Percentiles rank a stretch among this genome's conserved stretches.
phyloP scores from a whole-genome alignment of 2,888 invertebrate genomes.

The Chirona hameri region DNA sequence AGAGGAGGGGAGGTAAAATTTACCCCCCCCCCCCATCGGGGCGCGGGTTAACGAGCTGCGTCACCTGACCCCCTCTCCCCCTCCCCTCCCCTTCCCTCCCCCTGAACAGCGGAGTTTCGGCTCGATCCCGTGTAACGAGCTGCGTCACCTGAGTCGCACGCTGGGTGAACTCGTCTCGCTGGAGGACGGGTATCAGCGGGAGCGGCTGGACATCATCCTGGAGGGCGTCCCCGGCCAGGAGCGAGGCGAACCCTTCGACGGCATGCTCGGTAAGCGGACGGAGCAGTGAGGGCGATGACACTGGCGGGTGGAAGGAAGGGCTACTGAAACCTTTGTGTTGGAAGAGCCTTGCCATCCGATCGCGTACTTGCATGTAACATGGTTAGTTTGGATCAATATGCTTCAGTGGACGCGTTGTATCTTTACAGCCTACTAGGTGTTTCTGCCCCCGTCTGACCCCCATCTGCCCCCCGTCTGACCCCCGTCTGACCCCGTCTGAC shows the following conservation, averaged over 20 bases:
- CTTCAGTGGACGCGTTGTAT: too few relatives aligned
- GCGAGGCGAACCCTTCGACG: conserved; percentile 40
- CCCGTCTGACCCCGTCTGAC: too few relatives aligned
- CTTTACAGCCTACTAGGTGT: too few relatives aligned
- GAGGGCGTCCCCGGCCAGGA: conserved; percentile 47
- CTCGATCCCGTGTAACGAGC: background rate
- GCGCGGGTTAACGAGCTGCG: too few relatives aligned
- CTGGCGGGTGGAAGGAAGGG: conserved; percentile 43
- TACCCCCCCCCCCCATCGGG: too few relatives aligned
- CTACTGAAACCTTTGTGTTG: background rate
- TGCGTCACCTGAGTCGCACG: background rate
- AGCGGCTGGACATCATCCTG: conserved; percentile 44
- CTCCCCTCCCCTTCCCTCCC: background rate
- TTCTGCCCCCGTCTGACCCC: background rate
- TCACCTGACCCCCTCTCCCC: too few relatives aligned
- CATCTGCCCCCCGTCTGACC: too few relatives aligned
- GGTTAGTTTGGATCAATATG: too few relatives aligned
- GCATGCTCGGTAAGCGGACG: conserved; percentile 46
- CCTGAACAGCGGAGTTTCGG: background rate
- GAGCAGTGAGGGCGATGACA: conserved; percentile 47
- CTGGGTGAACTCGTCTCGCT: background rate
- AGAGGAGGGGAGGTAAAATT: too few relatives aligned
- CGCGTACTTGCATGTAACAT: too few relatives aligned
- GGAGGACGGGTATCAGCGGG: conserved; percentile 28
- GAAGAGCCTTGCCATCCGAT: too few relatives aligned